Conservation (phyloP, 2,797 vertebrate genomes). For the Apogon hyalosoma region DNA sequence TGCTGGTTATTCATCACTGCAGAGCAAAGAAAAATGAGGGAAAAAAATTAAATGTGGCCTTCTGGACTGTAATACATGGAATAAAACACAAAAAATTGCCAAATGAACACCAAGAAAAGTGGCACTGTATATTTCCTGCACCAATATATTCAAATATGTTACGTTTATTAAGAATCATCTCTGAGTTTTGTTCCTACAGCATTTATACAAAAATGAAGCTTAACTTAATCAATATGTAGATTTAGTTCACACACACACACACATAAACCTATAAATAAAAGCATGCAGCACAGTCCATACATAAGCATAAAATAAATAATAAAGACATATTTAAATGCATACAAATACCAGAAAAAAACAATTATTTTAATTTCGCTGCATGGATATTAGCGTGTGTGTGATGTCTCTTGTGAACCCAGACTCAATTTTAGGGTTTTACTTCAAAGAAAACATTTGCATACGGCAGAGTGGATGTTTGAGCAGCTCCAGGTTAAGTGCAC, state of each 20-base stretch:
- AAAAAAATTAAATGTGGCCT: no score
- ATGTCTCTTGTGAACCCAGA: constrained; percentile 24
- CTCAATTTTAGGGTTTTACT: constrained; percentile 52
- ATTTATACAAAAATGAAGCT: no score
- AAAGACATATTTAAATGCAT: background rate
- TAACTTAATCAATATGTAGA: no score
- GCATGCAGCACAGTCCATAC: background rate
- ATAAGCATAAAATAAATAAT: constrained; percentile 1
- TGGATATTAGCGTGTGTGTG: constrained; percentile 14
- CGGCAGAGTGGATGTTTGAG: constrained; percentile 14
- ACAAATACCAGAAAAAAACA: background rate
- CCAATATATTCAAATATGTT: no score
- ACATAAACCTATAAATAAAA: no score
- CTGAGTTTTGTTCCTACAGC: no score
- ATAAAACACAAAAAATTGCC: no score
- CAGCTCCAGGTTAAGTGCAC: constrained; percentile 60
- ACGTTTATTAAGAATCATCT: no score
- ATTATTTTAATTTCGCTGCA: constrained; percentile 17
- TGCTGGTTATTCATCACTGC: background rate
- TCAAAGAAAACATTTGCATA: constrained; percentile 65
- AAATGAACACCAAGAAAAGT: no score
- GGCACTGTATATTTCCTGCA: no score
- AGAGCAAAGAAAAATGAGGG: background rate
- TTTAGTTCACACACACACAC: background rate
- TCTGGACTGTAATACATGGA: no score